Evolutionary conservation across 2,113 vertebrate genomes (phyloP).

Genomic region (Ursus arctos): DNA sequence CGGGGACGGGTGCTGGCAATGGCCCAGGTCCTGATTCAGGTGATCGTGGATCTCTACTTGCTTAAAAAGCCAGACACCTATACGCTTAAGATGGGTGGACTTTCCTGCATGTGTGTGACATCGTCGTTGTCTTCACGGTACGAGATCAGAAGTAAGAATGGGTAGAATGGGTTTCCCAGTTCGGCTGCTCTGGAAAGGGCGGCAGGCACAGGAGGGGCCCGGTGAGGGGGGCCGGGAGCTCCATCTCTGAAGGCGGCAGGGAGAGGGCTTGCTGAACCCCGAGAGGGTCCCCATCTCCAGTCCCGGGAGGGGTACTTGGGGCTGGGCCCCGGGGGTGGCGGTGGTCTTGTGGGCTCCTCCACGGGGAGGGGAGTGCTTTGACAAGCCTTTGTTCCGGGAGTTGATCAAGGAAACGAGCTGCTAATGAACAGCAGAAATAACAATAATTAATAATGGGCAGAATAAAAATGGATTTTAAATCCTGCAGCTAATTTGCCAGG

Average conservation of each 20-base stretch:
- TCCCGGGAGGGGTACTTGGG: neutral
- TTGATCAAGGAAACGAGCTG: conserved; percentile 66
- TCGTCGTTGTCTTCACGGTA: neutral
- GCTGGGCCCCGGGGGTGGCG: neutral
- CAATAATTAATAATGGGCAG: conserved; percentile 78
- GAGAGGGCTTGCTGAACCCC: neutral
- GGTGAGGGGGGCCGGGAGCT: neutral
- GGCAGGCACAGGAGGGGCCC: neutral
- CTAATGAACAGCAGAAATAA: conserved; percentile 77
- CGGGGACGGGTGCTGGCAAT: neutral
- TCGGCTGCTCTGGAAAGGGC: neutral
- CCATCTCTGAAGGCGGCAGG: neutral
- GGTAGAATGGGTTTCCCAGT: neutral
- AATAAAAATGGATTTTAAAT: conserved; percentile 77
- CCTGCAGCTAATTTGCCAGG: conserved; percentile 70
- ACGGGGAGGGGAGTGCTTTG: conserved; percentile 33
- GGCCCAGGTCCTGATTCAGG: neutral
- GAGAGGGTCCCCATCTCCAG: neutral
- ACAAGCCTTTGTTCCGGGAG: conserved; percentile 60
- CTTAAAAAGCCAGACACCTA: neutral
- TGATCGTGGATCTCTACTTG: neutral
- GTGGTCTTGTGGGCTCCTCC: neutral
- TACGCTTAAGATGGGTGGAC: neutral
- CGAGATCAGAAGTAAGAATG: neutral
- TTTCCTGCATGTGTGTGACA: neutral